Percentiles rank a stretch among this genome's conserved stretches.
These are phyloP conservation scores for Panagrolaimus sp. DNA, from an alignment of 1,140 invertebrate genomes.

Conservation along the genomic window DNA sequence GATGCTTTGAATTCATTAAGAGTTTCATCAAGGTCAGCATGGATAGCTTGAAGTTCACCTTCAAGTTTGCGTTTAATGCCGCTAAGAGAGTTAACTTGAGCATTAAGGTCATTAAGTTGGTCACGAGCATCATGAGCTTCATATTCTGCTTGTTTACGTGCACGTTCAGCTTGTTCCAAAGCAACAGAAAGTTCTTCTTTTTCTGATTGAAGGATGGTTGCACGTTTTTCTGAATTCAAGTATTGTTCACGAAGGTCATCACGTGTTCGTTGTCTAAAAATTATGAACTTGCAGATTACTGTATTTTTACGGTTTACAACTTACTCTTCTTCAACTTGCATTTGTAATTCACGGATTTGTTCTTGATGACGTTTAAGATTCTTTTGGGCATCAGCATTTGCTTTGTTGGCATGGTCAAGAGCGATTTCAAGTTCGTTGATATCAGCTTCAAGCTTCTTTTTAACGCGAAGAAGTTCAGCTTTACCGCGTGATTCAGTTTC, in stretches of 20 bases:
- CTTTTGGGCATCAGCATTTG: conserved; percentile 95
- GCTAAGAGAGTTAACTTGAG: conserved; percentile 81
- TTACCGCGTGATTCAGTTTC: conserved; percentile 98
- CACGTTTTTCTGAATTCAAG: conserved; percentile 54
- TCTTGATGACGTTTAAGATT: conserved; percentile 92
- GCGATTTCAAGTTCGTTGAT: conserved; percentile 98
- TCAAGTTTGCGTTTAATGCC: conserved; percentile 97
- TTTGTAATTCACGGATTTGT: conserved; percentile 85
- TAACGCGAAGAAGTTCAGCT: conserved; percentile 96
- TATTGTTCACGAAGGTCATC: conserved; percentile 58
- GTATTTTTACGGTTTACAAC: too few species aligned
- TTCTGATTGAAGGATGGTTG: conserved; percentile 67
- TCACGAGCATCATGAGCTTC: conserved; percentile 93
- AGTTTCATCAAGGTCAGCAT: conserved; percentile 92
- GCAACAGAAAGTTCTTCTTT: conserved; percentile 55
- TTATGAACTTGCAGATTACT: too few species aligned
- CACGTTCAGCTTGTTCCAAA: conserved; percentile 65
- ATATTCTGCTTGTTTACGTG: conserved; percentile 88
- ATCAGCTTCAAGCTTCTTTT: conserved; percentile 99
- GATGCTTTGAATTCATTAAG: conserved; percentile 72
- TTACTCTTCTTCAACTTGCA: conserved; percentile 38
- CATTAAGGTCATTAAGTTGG: conserved; percentile 86
- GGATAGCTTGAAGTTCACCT: conserved; percentile 89
- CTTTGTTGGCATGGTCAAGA: conserved; percentile 93
- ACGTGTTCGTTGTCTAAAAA: conserved; percentile 52